Evolutionary conservation across 2,113 vertebrate genomes (phyloP).

Genomic region (human (Homo sapiens)): GRCh38 chr20:42309001-42309500

Average conservation of each 20-base stretch:
- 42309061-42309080: conserved; percentile 46
- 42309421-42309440: conserved; percentile 63
- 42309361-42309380: conserved; percentile 65
- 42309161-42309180: conserved; percentile 58
- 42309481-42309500: neutral
- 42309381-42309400: conserved; percentile 69
- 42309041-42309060: conserved; percentile 29
- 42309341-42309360: conserved; percentile 3
- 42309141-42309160: conserved; percentile 18
- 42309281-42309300: conserved; percentile 74
- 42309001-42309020: conserved; percentile 47
- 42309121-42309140: neutral
- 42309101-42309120: conserved; percentile 40
- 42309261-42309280: conserved; percentile 80
- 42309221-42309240: conserved; percentile 85
- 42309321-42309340: conserved; percentile 72
- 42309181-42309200: conserved; percentile 74
- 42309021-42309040: neutral
- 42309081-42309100: conserved; percentile 42
- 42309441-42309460: conserved; percentile 70
- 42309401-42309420: conserved; percentile 71
- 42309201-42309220: conserved; percentile 82
- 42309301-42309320: conserved; percentile 70
- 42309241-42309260: conserved; percentile 83
- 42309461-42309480: neutral